Evolutionary conservation across 2,797 vertebrate species (phyloP).

Genomic region (Cephalopachus bancanus): DNA sequence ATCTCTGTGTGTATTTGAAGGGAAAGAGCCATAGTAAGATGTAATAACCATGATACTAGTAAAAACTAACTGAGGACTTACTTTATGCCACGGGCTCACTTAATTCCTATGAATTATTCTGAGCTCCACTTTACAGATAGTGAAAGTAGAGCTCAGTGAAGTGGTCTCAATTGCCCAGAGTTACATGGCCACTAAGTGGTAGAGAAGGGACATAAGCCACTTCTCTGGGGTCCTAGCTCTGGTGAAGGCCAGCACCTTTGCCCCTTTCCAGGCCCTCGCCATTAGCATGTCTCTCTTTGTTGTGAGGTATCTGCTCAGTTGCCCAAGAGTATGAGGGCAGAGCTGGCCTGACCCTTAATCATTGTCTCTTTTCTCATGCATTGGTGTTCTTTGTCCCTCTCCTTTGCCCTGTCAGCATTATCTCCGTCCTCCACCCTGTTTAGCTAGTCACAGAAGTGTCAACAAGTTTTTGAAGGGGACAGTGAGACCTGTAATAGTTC

Average conservation of each 20-base stretch:
- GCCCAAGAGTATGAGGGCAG: neutral
- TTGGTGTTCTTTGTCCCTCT: slow-evolving; percentile 29
- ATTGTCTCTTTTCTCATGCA: slow-evolving; percentile 32
- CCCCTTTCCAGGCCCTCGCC: neutral
- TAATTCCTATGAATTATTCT: slow-evolving; percentile 46
- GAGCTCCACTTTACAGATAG: neutral
- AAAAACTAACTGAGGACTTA: neutral
- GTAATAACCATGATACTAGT: neutral
- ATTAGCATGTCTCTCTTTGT: neutral
- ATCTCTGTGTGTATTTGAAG: slow-evolving; percentile 49
- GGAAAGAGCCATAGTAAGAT: slow-evolving; percentile 7
- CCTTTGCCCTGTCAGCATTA: neutral
- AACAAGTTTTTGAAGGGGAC: slow-evolving; percentile 19
- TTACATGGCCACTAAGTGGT: neutral
- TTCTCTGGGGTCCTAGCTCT: neutral
- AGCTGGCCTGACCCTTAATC: slow-evolving; percentile 7
- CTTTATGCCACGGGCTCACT: neutral
- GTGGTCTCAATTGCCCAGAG: neutral
- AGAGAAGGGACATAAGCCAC: neutral
- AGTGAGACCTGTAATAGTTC: slow-evolving; percentile 5
- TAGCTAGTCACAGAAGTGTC: neutral
- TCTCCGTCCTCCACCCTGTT: neutral
- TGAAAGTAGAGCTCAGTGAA: slow-evolving; percentile 8
- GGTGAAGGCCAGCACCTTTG: neutral
- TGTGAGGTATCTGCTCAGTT: slow-evolving; percentile 1